A percentile compares a stretch with the other conserved stretches of the same genome.
Evolutionary conservation across 1,140 invertebrate species (phyloP).

Genomic region (Drosophila sulfurigaster): DNA sequence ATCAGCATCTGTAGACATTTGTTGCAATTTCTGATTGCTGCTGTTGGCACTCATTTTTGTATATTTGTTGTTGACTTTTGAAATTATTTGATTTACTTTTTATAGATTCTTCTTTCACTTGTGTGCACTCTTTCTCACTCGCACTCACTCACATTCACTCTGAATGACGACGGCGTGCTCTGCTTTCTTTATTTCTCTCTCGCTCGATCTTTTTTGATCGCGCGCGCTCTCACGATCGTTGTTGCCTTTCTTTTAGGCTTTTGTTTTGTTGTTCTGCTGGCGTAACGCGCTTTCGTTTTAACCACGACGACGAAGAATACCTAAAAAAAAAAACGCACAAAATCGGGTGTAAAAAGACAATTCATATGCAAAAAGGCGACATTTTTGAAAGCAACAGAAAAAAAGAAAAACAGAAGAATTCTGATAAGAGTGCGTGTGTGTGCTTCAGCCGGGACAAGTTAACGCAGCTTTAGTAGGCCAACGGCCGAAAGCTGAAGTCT

Average conservation of each 20-base stretch:
- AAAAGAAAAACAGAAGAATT: neutral
- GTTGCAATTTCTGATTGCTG: conserved; percentile 8
- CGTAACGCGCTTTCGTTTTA: conserved; percentile 66
- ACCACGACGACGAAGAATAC: conserved; percentile 57
- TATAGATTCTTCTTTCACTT: conserved; percentile 37
- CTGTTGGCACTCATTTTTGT: conserved; percentile 71
- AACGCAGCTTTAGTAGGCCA: conserved; percentile 68
- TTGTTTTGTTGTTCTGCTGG: conserved; percentile 20
- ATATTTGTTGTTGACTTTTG: conserved; percentile 31
- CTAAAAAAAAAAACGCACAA: conserved; percentile 41
- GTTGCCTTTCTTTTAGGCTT: conserved; percentile 28
- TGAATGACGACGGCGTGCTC: conserved; percentile 7
- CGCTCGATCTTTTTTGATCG: neutral
- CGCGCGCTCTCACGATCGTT: conserved; percentile 16
- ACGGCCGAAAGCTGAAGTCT: conserved; percentile 29
- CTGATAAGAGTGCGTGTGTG: conserved; percentile 5
- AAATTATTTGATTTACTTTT: conserved; percentile 14
- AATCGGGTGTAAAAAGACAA: conserved; percentile 47
- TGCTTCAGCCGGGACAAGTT: conserved; percentile 55
- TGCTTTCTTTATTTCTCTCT: conserved; percentile 30
- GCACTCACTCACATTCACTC: conserved; percentile 26
- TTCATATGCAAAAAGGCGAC: conserved; percentile 42
- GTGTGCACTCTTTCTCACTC: conserved; percentile 49
- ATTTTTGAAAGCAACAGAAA: conserved; percentile 24
- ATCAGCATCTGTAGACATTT: conserved; percentile 12